Evolutionary conservation across 2,888 invertebrate species (phyloP), one percentile per base, ranked within the genome.

Genomic region (Agriotes lineatus): DNA sequence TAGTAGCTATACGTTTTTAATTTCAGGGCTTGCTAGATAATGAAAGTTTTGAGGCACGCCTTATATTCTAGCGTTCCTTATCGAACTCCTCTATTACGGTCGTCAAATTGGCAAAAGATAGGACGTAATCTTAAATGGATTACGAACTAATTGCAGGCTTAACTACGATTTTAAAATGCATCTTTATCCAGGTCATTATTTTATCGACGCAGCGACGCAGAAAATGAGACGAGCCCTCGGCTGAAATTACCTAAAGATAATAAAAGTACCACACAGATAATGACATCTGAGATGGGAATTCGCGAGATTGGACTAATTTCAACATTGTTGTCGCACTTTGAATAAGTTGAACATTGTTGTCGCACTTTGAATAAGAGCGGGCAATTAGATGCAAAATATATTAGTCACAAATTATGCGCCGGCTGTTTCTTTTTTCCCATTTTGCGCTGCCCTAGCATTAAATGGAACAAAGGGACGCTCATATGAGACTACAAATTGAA

Each of bases 201-300:
- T 65, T 58, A 65, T 58, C 57, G 48, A 59, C n/a, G 33, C 58
- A 65, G 37, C 57, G 58, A 33, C 35, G 48, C 42, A 18, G 44
- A 65, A 65, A 65, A 58, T 50, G 58, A 58, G 50, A 50, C 25
- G 45, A 59, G 44, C 35, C 48, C 48, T 35, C 20, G 44, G 25
- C 30, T 56, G 19, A 54, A 63, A 56, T 63, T 33, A 30, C 63
- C 42, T 18, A 63, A 63, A 63, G 63, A 63, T 63, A 63, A 63
- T 63, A 63, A 56, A 54, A 44, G 42, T 54, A 30, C 44, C 44
- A 39, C 56, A 48, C 48, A 48, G 48, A 48, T 48, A 48, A 48
- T 48, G 48, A 48, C 22, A 48, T 48, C 18, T 48, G 12, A 48
- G 22, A 48, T 18, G 48, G 22, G 42, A 42, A 42, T 10, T 18